Evolutionary conservation across 2,888 invertebrate genomes (phyloP), one percentile per base, ranked within the genome.

Genomic region (Dichetophora obliterata): DNA sequence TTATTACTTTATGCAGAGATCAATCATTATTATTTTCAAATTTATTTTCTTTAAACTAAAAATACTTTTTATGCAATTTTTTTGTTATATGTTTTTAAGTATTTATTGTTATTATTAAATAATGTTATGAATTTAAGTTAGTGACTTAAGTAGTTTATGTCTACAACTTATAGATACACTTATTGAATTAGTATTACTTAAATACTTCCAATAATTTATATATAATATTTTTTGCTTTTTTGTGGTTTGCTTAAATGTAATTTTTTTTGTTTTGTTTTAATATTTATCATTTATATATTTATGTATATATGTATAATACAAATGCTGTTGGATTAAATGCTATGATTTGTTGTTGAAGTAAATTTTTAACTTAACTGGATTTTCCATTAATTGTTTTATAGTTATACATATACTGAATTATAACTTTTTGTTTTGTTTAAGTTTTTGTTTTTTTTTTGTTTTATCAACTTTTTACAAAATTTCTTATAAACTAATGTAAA

Each of bases 1-100:
- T 84, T 83, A 85, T 81, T 81, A 78, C 79, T 61, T 79, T 78
- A 80, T 76, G 82, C 81, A 79, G 75, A 48, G 59, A 59, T 72
- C 59, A 72, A 37, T 37, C 50, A 54, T 24, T 70, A 70, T 34
- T 70, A 52, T 52, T 70, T 69, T 31, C 16, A 43, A 11, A 4
- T 68, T 48, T 43, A 19, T 68, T 68, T 70, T 52, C 57, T 59
- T 27, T 65, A 73, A 65, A 57, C 54, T 48, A 52, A 63, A 48
- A n/a, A 52, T 68, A 37, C 48, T 80, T 76, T 74, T 24, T 48
- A 72, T 31, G 73, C 66, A 2, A 31, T 68, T 16, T 73, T 72
- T 72, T 78, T 71, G 74, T 57, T 61, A 8, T 59, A 70, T 73
- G 76, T 61, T 61, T 71, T 75, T 59, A 70, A 24, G 34, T 72